Evolutionary conservation across 1,140 invertebrate genomes (phyloP).

Genomic region (Cyclina sinensis): DNA sequence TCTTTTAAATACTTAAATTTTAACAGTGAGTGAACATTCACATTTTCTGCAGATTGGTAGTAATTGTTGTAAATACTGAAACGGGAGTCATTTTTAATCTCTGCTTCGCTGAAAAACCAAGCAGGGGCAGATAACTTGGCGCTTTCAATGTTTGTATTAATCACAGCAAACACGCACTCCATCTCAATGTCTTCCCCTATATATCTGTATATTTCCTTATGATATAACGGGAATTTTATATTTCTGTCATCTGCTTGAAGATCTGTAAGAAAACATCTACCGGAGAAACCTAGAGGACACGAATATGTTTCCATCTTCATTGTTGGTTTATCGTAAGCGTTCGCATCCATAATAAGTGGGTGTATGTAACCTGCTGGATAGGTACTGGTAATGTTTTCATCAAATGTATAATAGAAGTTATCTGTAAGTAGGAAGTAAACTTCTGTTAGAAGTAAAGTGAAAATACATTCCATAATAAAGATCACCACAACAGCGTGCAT

Average conservation of each 20-base stretch:
- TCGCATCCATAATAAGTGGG: neutral
- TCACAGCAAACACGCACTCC: neutral
- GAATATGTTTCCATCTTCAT: neutral
- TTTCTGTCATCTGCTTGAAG: neutral
- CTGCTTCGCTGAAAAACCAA: neutral
- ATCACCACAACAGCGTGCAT: neutral
- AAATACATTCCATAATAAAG: slow-evolving; percentile 3
- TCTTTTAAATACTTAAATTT: neutral
- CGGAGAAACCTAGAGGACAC: neutral
- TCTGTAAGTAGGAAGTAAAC: neutral
- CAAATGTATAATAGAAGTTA: slow-evolving; percentile 9
- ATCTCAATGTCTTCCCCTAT: slow-evolving; percentile 12
- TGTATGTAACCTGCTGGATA: neutral
- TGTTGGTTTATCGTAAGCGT: neutral
- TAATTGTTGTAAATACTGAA: neutral
- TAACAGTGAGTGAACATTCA: neutral
- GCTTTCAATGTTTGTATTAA: neutral
- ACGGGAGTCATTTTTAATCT: neutral
- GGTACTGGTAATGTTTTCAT: neutral
- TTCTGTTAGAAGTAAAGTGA: neutral
- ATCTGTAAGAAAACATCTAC: neutral
- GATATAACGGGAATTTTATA: neutral
- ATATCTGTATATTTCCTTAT: neutral
- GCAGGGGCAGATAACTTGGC: neutral
- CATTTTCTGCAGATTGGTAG: neutral